phyloP scores from a whole-genome alignment of 1,140 invertebrate species.

The Uloborus diversus region DNA sequence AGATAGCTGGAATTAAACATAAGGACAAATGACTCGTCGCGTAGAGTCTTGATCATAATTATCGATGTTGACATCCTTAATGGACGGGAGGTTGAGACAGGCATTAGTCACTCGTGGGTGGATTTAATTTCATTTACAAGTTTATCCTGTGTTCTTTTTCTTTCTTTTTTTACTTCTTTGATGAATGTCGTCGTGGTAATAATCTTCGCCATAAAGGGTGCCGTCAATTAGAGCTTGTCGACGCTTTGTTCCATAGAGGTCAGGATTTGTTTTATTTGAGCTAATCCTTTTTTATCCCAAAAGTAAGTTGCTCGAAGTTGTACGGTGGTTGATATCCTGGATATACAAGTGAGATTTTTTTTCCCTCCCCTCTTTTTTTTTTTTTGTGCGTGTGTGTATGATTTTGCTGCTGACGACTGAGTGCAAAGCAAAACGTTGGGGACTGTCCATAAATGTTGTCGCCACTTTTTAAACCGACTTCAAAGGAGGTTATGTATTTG shows the following conservation, averaged over 20 bases:
- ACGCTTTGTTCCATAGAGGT: not conserved
- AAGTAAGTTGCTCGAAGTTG: too few relatives aligned
- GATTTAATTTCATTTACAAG: conserved; percentile 24
- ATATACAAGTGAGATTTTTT: too few relatives aligned
- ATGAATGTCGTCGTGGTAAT: not conserved
- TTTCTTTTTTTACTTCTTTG: too few relatives aligned
- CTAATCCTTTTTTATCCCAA: not conserved
- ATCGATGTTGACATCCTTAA: not conserved
- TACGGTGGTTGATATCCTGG: too few relatives aligned
- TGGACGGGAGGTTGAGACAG: not conserved
- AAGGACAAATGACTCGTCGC: conserved; percentile 8
- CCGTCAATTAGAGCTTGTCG: conserved; percentile 22
- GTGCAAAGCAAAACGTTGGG: too few relatives aligned
- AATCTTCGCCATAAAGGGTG: not conserved
- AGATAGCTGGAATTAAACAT: conserved; percentile 22
- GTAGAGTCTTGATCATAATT: not conserved
- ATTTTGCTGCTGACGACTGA: too few relatives aligned
- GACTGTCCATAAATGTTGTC: too few relatives aligned
- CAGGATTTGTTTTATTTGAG: not conserved
- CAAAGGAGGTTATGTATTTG: too few relatives aligned
- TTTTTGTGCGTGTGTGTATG: too few relatives aligned
- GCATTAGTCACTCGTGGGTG: not conserved
- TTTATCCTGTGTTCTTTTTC: too few relatives aligned
- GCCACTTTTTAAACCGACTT: too few relatives aligned
- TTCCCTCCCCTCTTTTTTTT: too few relatives aligned